phyloP scores from a whole-genome alignment of 1,140 invertebrate species.

The Macrocentrus cingulum region DNA sequence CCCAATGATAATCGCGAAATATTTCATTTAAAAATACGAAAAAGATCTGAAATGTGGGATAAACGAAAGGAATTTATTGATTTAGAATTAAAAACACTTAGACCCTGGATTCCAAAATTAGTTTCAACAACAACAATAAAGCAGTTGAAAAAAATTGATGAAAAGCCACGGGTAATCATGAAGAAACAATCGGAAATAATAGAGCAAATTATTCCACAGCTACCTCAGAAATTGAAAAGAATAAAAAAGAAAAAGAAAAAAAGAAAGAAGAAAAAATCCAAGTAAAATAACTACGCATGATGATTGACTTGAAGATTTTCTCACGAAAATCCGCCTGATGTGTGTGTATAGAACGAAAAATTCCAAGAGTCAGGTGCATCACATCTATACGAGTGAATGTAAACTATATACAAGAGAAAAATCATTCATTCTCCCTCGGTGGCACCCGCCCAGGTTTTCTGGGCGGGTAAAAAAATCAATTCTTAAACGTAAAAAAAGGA shows the following conservation, averaged over 20 bases:
- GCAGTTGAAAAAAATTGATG: constrained; percentile 4
- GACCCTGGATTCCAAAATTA: constrained; percentile 43
- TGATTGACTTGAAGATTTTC: no score
- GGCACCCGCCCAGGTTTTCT: constrained; percentile 40
- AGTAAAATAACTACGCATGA: not conserved
- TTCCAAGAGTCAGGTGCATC: constrained; percentile 38
- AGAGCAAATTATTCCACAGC: constrained; percentile 20
- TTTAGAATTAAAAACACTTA: constrained; percentile 44
- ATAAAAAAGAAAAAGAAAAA: not conserved
- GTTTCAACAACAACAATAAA: not conserved
- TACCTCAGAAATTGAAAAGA: constrained; percentile 1
- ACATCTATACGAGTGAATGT: constrained; percentile 32
- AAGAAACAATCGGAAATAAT: no score
- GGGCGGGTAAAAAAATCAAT: constrained; percentile 1
- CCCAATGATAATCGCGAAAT: constrained; percentile 50
- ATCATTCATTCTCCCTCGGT: constrained; percentile 42
- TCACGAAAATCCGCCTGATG: no score
- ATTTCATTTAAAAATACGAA: constrained; percentile 46
- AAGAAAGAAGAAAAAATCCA: constrained; percentile 10
- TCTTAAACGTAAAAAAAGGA: no score
- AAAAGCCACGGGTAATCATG: not conserved
- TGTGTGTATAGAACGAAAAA: not conserved
- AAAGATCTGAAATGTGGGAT: constrained; percentile 31
- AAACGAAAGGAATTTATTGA: constrained; percentile 40
- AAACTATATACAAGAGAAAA: constrained; percentile 24